phyloP scores from a whole-genome alignment of 2,888 invertebrate species.

The Neoascia interrupta region DNA sequence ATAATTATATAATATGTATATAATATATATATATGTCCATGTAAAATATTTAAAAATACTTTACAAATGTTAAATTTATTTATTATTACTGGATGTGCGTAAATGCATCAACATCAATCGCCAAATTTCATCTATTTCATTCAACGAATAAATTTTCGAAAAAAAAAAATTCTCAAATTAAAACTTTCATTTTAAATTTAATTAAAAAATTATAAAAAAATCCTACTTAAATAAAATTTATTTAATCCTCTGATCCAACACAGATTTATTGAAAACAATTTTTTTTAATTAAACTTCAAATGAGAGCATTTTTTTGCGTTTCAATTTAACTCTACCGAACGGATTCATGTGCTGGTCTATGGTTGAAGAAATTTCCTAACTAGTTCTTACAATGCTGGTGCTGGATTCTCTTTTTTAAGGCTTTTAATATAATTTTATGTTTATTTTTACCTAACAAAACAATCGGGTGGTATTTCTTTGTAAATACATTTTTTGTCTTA shows the following conservation, averaged over 20 bases:
- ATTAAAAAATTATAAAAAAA: not conserved
- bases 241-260: constrained; percentile 4
- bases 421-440: constrained; percentile 56
- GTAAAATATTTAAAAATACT: constrained; percentile 72
- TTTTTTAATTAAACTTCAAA: too few species aligned
- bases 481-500: constrained; percentile 8
- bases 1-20: constrained; percentile 73
- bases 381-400: constrained; percentile 49
- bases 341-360: constrained; percentile 48
- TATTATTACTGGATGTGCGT: constrained; percentile 64
- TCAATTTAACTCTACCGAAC: constrained; percentile 38
- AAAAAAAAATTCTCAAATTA: too few species aligned
- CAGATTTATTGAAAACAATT: too few species aligned
- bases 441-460: constrained; percentile 17
- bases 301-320: too few species aligned
- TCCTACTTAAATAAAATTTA: not conserved
- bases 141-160: too few species aligned
- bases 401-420: constrained; percentile 51
- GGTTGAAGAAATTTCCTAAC: constrained; percentile 51
- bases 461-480: constrained; percentile 13
- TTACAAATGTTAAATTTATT: constrained; percentile 58
- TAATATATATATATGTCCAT: constrained; percentile 71
- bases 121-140: constrained; percentile 4
- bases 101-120: constrained; percentile 68
- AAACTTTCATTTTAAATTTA: too few species aligned